Evolutionary conservation across 2,113 vertebrate genomes (phyloP).

Genomic region (Hippopotamus amphibius): DNA sequence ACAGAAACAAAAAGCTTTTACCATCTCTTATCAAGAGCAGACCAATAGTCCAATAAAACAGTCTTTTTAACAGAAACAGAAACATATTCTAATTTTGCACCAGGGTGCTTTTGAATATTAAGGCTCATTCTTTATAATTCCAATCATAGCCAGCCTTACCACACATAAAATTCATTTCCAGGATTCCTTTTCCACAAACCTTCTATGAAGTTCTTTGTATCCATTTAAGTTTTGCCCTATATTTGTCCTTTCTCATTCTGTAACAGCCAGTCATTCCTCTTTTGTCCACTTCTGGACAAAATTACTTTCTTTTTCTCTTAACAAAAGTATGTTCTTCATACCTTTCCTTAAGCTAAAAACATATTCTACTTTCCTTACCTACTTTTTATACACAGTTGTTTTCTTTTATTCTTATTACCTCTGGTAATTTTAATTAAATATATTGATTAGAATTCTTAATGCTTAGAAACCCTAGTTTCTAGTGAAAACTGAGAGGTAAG

Average conservation of each 20-base stretch:
- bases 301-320: not conserved
- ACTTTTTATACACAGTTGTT: not conserved
- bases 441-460: not conserved
- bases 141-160: not conserved
- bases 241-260: not conserved
- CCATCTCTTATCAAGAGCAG: not conserved
- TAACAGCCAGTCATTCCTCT: not conserved
- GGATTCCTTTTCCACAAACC: not conserved
- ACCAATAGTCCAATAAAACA: not conserved
- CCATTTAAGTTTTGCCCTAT: not conserved
- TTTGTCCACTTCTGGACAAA: not conserved
- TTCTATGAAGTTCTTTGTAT: not conserved
- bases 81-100: not conserved
- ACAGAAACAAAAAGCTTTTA: not conserved
- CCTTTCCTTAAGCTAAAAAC: not conserved
- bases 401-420: not conserved
- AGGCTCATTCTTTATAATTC: not conserved
- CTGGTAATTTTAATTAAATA: not conserved
- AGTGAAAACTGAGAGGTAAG: not conserved
- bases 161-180: not conserved
- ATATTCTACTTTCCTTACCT: not conserved
- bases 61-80: not conserved
- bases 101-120: not conserved
- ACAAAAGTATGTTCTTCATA: not conserved
- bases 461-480: not conserved